A percentile compares a stretch with the other conserved stretches of the same genome.
Conservation (phyloP, 1,140 invertebrate genomes). For the Drosophila sucinea region DNA sequence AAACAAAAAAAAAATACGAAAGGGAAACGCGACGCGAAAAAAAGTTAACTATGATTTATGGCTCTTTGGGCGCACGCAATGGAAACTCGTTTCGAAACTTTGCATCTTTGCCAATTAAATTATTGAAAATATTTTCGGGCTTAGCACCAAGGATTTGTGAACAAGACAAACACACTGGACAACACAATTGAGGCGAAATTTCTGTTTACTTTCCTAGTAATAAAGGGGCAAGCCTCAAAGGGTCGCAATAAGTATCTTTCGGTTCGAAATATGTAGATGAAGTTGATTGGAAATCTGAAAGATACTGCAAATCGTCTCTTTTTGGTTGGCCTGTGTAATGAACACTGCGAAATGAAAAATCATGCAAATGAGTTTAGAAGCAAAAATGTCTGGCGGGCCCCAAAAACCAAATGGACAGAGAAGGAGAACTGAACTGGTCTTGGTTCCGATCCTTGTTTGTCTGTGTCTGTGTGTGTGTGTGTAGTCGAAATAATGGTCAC, state of each 20-base stretch:
- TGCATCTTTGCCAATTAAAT: slow-evolving; percentile 63
- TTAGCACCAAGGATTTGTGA: slow-evolving; percentile 11
- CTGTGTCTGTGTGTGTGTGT: slow-evolving; percentile 8
- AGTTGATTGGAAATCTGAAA: slow-evolving; percentile 42
- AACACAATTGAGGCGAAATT: not conserved
- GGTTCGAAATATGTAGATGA: slow-evolving; percentile 37
- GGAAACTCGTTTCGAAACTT: slow-evolving; percentile 16
- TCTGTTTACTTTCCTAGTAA: slow-evolving; percentile 12
- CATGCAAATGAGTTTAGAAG: slow-evolving; percentile 75
- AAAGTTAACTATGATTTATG: slow-evolving; percentile 73
- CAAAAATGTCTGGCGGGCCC: slow-evolving; percentile 43
- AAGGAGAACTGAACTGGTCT: not conserved
- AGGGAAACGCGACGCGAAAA: slow-evolving; percentile 37
- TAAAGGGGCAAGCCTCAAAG: no score
- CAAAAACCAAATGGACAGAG: slow-evolving; percentile 25
- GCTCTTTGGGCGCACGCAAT: slow-evolving; percentile 26
- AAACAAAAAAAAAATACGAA: slow-evolving; percentile 35
- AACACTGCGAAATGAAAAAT: slow-evolving; percentile 54
- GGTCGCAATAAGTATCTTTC: not conserved
- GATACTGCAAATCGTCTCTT: slow-evolving; percentile 19
- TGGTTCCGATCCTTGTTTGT: slow-evolving; percentile 12
- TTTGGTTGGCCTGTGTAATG: slow-evolving; percentile 50
- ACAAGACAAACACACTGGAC: not conserved
- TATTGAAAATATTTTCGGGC: slow-evolving; percentile 29
- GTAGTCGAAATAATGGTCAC: slow-evolving; percentile 60